Evolutionary conservation across 2,797 vertebrate genomes (phyloP), one percentile per base, ranked within the genome.

Genomic region (Pseudochirops corinnae): DNA sequence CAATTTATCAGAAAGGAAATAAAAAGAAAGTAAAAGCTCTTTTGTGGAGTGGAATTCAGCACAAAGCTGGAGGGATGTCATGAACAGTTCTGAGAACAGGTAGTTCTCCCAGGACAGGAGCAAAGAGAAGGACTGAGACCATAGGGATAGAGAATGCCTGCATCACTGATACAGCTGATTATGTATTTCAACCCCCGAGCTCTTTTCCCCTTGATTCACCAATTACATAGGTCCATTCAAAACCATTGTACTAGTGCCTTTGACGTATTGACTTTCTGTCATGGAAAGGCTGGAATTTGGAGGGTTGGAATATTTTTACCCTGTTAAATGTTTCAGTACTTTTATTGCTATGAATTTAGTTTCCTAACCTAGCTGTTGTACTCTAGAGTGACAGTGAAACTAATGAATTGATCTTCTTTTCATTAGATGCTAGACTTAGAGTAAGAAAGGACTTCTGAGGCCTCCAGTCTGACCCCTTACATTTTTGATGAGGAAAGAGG

Each of bases 221-320:
- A 62, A 14, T 67, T 91, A 46, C 56, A n/a, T 56, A 92, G 2
- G 24, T 52, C 57, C 60, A 39, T 91, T n/a, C 62, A 24, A 92
- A 50, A 56, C 50, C 18, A 52, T 21, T 52, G 26, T 55, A 13
- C n/a, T 92, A 55, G 57, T 9, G 26, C 21, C 74, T 91, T n/a
- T 67, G 26, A 3, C 7, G 46, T 4, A 31, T 90, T 93, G 60
- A 0, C n/a, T 60, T 92, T n/a, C 95, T 92, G 67, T 58, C 55
- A 94, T 29, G 56, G 60, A 95, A 87, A 91, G 67, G 60, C 91
- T 94, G n/a, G 21, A 7, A 94, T 90, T 92, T 96, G 21, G 31
- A 91, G 12, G 94, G 90, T 93, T 94, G 90, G 24, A 56, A 58
- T 56, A 91, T 94, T 90, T 92, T 87, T 87, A 87, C 3, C 21